Percentiles rank a stretch among this genome's conserved stretches.
Evolutionary conservation across 2,888 invertebrate genomes (phyloP).

Genomic region (Tachina fera): DNA sequence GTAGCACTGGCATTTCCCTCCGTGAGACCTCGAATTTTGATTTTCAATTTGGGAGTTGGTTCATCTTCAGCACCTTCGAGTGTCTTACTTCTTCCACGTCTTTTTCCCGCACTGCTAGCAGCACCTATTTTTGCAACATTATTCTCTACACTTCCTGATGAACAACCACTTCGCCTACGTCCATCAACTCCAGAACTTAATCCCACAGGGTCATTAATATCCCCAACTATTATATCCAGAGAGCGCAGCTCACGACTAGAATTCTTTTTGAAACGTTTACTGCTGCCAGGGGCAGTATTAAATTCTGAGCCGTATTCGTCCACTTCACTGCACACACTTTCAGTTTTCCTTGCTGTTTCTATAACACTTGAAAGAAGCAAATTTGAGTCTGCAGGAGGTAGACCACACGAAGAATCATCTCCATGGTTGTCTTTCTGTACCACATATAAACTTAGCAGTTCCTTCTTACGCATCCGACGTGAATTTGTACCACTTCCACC

Average conservation of each 20-base stretch:
- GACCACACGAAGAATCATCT: slow-evolving; percentile 87
- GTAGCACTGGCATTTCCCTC: slow-evolving; percentile 72
- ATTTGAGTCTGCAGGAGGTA: slow-evolving; percentile 83
- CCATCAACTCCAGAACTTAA: slow-evolving; percentile 80
- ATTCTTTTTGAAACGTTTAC: slow-evolving; percentile 85
- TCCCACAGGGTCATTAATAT: slow-evolving; percentile 83
- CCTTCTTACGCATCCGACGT: slow-evolving; percentile 94
- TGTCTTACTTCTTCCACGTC: slow-evolving; percentile 82
- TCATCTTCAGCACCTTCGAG: slow-evolving; percentile 81
- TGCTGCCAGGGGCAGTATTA: slow-evolving; percentile 70
- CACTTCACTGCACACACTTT: slow-evolving; percentile 93
- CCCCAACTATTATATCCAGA: slow-evolving; percentile 85
- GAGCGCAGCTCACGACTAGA: slow-evolving; percentile 86
- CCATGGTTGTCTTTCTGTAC: slow-evolving; percentile 92
- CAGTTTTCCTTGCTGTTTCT: slow-evolving; percentile 90
- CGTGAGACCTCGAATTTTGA: slow-evolving; percentile 86
- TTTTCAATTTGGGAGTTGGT: slow-evolving; percentile 87
- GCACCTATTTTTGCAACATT: slow-evolving; percentile 77
- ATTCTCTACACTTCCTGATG: slow-evolving; percentile 80
- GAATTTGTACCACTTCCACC: slow-evolving; percentile 86
- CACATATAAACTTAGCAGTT: slow-evolving; percentile 92
- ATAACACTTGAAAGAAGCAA: slow-evolving; percentile 82
- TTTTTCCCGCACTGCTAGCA: slow-evolving; percentile 80
- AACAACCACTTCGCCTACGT: slow-evolving; percentile 84
- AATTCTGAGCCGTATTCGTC: slow-evolving; percentile 90